These are phyloP conservation scores for Notechis scutatus DNA, from an alignment of 2,113 vertebrate species.

Conservation along the genomic window DNA sequence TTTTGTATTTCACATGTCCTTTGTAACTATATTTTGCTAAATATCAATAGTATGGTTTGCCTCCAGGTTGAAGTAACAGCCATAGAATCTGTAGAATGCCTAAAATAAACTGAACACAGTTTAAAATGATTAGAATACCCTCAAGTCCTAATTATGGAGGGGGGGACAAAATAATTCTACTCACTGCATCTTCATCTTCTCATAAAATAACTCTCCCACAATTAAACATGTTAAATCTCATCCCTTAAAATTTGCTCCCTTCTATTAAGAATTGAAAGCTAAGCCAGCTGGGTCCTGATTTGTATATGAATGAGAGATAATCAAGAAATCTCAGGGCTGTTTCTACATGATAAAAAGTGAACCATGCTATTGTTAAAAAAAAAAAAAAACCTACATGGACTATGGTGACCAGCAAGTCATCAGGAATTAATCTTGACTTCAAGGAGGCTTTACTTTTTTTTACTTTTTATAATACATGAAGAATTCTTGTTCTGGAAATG, in stretches of 20 bases:
- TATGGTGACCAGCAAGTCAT: neutral
- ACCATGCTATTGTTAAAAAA: neutral
- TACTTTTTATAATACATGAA: neutral
- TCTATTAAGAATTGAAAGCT: neutral
- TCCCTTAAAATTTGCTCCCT: neutral
- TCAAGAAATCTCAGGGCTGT: neutral
- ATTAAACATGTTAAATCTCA: neutral
- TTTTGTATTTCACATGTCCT: neutral
- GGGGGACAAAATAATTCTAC: neutral
- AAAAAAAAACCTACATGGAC: neutral
- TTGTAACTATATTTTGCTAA: neutral
- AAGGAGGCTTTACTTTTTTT: neutral
- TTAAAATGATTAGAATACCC: neutral
- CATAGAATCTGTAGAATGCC: neutral
- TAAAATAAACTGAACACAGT: neutral
- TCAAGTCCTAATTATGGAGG: neutral
- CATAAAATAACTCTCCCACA: neutral
- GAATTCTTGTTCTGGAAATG: neutral
- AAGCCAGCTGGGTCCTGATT: neutral
- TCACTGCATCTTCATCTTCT: neutral
- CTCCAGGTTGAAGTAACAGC: neutral
- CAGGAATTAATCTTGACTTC: neutral
- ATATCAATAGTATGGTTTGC: neutral
- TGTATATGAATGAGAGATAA: neutral
- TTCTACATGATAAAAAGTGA: neutral